Evolutionary conservation across 1,140 invertebrate genomes (phyloP).

Genomic region (Papilio helenus): DNA sequence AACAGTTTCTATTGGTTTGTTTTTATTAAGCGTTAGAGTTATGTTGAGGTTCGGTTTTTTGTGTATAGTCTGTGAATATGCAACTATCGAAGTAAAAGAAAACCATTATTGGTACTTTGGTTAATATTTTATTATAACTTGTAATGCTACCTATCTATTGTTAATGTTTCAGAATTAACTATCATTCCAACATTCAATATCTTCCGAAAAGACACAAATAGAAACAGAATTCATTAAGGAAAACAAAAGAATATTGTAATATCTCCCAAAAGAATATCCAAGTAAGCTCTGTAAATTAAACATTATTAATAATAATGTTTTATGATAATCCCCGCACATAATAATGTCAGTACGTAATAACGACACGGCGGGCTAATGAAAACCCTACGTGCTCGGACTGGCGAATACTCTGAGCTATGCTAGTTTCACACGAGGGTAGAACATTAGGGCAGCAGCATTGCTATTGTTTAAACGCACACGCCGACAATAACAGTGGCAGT

Average conservation of each 20-base stretch:
- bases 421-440: neutral
- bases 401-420: neutral
- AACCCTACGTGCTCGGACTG: conserved; percentile 33
- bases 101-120: too few species aligned
- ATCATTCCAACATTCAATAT: neutral
- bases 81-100: too few species aligned
- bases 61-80: neutral
- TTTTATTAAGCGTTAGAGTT: neutral
- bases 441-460: neutral
- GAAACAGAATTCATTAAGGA: neutral
- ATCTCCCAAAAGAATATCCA: neutral
- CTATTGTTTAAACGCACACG: neutral
- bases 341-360: conserved; percentile 32
- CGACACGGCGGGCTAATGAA: conserved; percentile 30
- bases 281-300: neutral
- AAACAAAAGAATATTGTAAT: neutral
- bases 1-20: neutral
- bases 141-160: neutral
- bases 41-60: neutral
- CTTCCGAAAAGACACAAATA: neutral
- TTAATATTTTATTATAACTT: too few species aligned
- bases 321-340: conserved; percentile 4
- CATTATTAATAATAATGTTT: conserved; percentile 18
- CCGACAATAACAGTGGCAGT: neutral
- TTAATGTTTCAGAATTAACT: neutral